These are phyloP conservation scores for Bactericera cockerelli DNA, from an alignment of 1,140 invertebrate species.

Conservation along the genomic window DNA sequence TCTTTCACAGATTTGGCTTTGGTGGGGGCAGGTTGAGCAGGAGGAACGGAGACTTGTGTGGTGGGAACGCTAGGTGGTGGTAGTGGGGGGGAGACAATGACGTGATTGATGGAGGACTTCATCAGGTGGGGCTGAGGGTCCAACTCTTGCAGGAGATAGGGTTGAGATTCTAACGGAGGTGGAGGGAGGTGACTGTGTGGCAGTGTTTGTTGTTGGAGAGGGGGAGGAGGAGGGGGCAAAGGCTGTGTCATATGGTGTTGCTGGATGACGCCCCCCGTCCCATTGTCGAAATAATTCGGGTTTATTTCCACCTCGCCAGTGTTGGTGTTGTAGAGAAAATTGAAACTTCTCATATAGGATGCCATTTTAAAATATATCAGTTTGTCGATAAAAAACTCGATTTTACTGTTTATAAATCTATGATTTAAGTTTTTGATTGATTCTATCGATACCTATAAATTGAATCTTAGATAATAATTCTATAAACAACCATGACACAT, in stretches of 20 bases:
- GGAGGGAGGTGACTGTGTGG: background rate
- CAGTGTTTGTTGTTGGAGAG: background rate
- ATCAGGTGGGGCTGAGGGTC: background rate
- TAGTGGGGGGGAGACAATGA: background rate
- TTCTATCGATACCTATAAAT: too few species aligned
- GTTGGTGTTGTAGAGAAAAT: conserved; percentile 6
- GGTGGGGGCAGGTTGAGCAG: background rate
- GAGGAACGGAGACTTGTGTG: background rate
- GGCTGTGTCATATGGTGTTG: background rate
- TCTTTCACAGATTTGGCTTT: background rate
- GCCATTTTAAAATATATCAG: too few species aligned
- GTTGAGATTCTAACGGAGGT: background rate
- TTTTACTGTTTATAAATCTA: too few species aligned
- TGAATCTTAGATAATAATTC: too few species aligned
- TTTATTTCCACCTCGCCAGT: background rate
- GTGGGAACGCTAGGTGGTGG: background rate
- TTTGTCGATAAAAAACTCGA: too few species aligned
- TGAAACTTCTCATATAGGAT: background rate
- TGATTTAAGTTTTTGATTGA: too few species aligned
- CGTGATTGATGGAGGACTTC: background rate
- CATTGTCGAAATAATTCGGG: conserved; percentile 4
- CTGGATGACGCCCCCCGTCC: background rate
- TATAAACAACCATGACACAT: too few species aligned
- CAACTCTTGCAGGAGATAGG: background rate
- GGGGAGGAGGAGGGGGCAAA: background rate